Evolutionary conservation across 2,888 invertebrate genomes (phyloP).

Genomic region (Epinotia demarniana): DNA sequence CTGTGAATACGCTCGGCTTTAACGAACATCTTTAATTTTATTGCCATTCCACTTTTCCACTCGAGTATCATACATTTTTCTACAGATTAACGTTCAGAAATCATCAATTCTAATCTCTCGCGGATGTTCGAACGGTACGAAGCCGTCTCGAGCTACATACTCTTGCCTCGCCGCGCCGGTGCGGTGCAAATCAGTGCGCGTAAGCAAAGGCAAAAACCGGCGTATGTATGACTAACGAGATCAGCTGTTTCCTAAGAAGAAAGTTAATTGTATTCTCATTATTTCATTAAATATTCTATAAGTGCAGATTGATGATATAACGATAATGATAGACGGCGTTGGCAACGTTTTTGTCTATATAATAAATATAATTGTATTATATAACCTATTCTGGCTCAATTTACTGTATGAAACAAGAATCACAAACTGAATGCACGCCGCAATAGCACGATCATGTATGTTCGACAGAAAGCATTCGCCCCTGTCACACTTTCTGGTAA

Average conservation of each 20-base stretch:
- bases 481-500: too few species aligned
- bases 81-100: constrained; percentile 52
- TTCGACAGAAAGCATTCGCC: too few species aligned
- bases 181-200: constrained; percentile 54
- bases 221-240: constrained; percentile 69
- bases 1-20: constrained; percentile 3
- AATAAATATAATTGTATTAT: background rate
- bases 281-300: constrained; percentile 51
- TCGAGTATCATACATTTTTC: constrained; percentile 55
- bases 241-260: constrained; percentile 72
- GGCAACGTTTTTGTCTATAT: background rate
- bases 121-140: constrained; percentile 67
- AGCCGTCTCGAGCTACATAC: constrained; percentile 58
- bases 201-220: constrained; percentile 59
- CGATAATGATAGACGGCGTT: background rate
- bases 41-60: constrained; percentile 8
- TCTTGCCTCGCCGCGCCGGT: constrained; percentile 51
- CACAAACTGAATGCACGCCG: too few species aligned
- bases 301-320: constrained; percentile 1
- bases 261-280: constrained; percentile 67
- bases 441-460: too few species aligned
- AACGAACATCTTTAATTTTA: constrained; percentile 45
- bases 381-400: too few species aligned
- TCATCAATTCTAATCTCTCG: constrained; percentile 72
- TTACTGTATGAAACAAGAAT: too few species aligned